Evolutionary conservation across 2,888 invertebrate species (phyloP).

Genomic region (Noctua fimbriata): DNA sequence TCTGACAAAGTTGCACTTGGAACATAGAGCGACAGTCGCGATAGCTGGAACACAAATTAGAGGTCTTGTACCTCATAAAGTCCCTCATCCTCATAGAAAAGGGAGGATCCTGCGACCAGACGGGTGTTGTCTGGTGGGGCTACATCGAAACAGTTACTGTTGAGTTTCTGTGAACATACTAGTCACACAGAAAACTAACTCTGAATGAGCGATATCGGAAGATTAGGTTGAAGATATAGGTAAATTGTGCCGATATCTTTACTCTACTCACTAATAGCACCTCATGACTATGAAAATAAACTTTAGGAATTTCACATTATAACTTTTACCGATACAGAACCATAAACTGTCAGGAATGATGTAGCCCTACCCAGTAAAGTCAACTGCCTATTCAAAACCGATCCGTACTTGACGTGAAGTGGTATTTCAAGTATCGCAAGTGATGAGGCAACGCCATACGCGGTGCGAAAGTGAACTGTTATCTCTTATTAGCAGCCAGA

Average conservation of each 20-base stretch:
- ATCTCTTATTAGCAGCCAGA: slow-evolving; percentile 57
- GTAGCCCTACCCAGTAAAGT: slow-evolving; percentile 42
- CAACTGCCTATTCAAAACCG: slow-evolving; percentile 39
- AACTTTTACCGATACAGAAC: neutral
- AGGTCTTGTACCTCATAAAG: neutral
- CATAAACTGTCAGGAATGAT: slow-evolving; percentile 23
- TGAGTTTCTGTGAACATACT: neutral
- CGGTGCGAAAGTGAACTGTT: slow-evolving; percentile 64
- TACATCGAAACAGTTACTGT: neutral
- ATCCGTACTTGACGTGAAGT: slow-evolving; percentile 39
- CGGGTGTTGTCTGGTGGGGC: neutral
- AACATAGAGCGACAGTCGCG: neutral
- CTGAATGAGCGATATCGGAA: neutral
- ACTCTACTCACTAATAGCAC: neutral
- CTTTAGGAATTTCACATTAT: neutral
- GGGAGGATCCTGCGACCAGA: neutral
- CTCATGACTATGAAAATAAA: neutral
- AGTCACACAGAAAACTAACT: neutral
- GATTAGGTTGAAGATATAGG: neutral
- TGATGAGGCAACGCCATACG: slow-evolving; percentile 51
- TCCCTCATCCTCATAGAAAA: neutral
- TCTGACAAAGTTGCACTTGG: neutral
- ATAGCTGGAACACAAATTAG: neutral
- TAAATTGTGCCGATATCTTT: neutral
- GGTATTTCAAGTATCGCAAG: slow-evolving; percentile 51